Base-by-base conservation (phyloP, 2,113 vertebrate species). In the Oreocharis arfaki region DNA sequence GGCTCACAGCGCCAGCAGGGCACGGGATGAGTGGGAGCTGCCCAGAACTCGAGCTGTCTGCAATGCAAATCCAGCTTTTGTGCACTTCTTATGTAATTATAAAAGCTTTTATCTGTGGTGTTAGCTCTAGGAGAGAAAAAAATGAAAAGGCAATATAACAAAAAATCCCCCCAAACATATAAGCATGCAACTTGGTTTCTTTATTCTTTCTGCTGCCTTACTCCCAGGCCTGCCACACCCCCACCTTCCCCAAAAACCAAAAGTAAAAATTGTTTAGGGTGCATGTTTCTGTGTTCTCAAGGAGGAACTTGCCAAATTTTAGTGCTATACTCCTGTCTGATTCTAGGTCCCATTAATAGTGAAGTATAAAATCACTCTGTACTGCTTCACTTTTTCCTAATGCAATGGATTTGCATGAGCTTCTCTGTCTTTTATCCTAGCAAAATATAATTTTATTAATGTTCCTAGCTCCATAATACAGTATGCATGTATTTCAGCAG, bases 221-320 rank as follows among this genome's bases (percentile, higher is more conserved):
- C 37, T 41, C 18, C 16, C 24, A n/a, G 18, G 10, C 18, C 24
- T 37, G 5, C 3, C 16, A 11, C 2, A 55, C 6, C 23, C 2
- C 6, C 0, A 0, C 2, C 8, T 13, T 5, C 28, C 13, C 2
- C 1, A 0, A 8, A 15, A 52, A 27, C 16, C 30, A 26, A 44
- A 69, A 39, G 33, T 13, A 37, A 52, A 28, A 46, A 5, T 13
- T 11, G 27, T 42, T 75, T 32, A 59, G 28, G 35, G 7, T 44
- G 41, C 4, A 1, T 64, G 42, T 68, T 71, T 87, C 24, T 56
- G 2, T 61, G 33, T 41, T 87, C 32, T 73, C 17, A 79, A 60
- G 47, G 42, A 88, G 14, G 27, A 90, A 10, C 19, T 53, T 46
- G 22, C 4, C 26, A 69, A 57, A 73, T 85, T 57, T 80, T 42